Conservation (phyloP, 2,113 vertebrate species). For the Pollachius pollachius region DNA sequence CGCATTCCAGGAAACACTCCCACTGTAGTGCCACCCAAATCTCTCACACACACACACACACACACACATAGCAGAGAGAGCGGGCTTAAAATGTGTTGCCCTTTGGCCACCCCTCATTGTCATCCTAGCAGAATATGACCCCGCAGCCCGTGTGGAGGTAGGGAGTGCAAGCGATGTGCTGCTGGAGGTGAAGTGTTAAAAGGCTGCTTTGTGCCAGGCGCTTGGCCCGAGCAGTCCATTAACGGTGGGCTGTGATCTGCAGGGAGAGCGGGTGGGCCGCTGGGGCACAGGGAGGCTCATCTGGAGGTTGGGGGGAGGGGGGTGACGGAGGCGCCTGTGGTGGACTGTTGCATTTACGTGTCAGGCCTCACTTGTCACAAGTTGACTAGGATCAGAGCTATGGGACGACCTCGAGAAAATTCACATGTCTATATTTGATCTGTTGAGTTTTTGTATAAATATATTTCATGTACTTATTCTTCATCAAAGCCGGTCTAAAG, state of each 20-base stretch:
- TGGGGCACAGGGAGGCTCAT: not conserved
- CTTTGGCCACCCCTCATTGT: constrained; percentile 15
- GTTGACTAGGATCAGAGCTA: constrained; percentile 45
- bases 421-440: not conserved
- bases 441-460: not conserved
- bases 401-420: constrained; percentile 11
- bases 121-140: constrained; percentile 4
- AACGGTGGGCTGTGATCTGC: constrained; percentile 58
- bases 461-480: too few species aligned
- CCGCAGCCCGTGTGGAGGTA: not conserved
- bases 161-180: constrained; percentile 48
- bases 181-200: constrained; percentile 64
- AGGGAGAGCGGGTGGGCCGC: constrained; percentile 1
- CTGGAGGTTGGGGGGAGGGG: constrained; percentile 20
- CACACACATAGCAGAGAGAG: not conserved
- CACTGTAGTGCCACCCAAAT: constrained; percentile 46
- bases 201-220: constrained; percentile 55
- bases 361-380: constrained; percentile 37
- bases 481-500: too few species aligned
- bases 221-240: constrained; percentile 65
- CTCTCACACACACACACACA: constrained; percentile 14
- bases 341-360: constrained; percentile 51
- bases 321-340: constrained; percentile 58
- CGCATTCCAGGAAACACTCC: constrained; percentile 75
- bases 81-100: not conserved